A percentile compares a stretch with the other conserved stretches of the same genome.
Conservation (phyloP, 2,888 invertebrate genomes). For the Sphaerophoria rueppellii region DNA sequence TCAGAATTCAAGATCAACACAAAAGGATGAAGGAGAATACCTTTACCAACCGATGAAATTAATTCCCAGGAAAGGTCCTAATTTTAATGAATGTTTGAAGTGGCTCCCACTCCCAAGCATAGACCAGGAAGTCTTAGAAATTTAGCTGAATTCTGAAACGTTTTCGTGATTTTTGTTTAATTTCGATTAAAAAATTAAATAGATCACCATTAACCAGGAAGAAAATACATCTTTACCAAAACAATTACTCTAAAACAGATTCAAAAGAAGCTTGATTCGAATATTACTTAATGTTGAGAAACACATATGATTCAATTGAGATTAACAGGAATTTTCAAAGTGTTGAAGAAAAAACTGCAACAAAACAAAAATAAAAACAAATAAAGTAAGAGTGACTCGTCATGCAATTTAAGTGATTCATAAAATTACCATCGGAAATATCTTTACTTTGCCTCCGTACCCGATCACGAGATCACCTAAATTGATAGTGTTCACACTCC, state of each 20-base stretch:
- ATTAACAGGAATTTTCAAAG: background rate
- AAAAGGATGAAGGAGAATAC: constrained; percentile 8
- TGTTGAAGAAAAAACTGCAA: background rate
- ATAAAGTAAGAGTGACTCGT: background rate
- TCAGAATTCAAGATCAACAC: constrained; percentile 61
- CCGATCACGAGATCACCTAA: no score
- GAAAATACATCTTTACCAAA: background rate
- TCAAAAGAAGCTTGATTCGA: constrained; percentile 45
- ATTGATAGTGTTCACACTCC: no score
- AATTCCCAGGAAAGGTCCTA: constrained; percentile 2
- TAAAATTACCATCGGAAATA: background rate
- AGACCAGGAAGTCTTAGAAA: constrained; percentile 37
- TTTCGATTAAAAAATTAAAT: constrained; percentile 5
- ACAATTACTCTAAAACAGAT: constrained; percentile 1
- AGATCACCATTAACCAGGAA: constrained; percentile 26
- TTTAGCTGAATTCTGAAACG: constrained; percentile 66
- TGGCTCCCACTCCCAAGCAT: constrained; percentile 32
- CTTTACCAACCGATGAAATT: constrained; percentile 17
- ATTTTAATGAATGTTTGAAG: constrained; percentile 21
- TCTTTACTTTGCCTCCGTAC: no score
- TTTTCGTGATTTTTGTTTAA: constrained; percentile 44
- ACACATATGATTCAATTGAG: constrained; percentile 8
- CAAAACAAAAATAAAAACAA: background rate
- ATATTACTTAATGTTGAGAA: background rate
- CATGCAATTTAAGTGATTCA: background rate